Percentiles rank a stretch among this genome's conserved stretches.
Evolutionary conservation across 1,140 invertebrate species (phyloP).

Genomic region (Centruroides vittatus): DNA sequence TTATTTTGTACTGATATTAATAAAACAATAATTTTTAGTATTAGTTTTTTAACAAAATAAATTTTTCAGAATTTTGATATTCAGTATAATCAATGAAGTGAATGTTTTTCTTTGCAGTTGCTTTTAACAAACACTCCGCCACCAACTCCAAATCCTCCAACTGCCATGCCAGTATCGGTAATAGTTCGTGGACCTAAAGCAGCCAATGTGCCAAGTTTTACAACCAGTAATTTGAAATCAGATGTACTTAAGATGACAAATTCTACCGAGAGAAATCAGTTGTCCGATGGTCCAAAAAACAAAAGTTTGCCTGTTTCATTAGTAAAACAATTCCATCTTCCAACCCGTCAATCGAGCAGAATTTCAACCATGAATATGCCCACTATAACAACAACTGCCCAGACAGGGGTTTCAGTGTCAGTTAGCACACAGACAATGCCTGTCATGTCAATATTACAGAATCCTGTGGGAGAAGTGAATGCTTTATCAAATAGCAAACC

Average conservation of each 20-base stretch:
- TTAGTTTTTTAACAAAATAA: too few species aligned
- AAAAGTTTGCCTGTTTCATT: conserved; percentile 23
- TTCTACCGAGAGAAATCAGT: conserved; percentile 41
- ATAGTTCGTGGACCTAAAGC: conserved; percentile 41
- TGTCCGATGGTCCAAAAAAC: too few species aligned
- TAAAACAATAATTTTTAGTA: too few species aligned
- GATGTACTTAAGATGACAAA: conserved; percentile 36
- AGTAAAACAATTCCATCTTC: not conserved
- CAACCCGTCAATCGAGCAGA: not conserved
- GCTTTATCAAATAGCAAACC: conserved; percentile 14
- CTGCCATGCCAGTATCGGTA: conserved; percentile 41
- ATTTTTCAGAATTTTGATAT: too few species aligned
- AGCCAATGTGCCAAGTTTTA: not conserved
- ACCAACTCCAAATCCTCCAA: not conserved
- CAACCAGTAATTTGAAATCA: not conserved
- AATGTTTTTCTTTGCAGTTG: too few species aligned
- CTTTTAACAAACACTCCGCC: not conserved
- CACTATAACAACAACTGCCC: not conserved
- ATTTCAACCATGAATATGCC: not conserved
- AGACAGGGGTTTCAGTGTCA: conserved; percentile 1
- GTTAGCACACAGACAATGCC: conserved; percentile 1
- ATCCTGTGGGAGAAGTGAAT: not conserved
- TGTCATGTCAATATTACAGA: conserved; percentile 3
- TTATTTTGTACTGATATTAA: too few species aligned
- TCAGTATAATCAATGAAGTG: too few species aligned